Percentiles rank a stretch among this genome's conserved stretches.
These are phyloP conservation scores for Caenorhabditis macrosperma DNA, from an alignment of 2,888 invertebrate genomes.

Conservation along the genomic window DNA sequence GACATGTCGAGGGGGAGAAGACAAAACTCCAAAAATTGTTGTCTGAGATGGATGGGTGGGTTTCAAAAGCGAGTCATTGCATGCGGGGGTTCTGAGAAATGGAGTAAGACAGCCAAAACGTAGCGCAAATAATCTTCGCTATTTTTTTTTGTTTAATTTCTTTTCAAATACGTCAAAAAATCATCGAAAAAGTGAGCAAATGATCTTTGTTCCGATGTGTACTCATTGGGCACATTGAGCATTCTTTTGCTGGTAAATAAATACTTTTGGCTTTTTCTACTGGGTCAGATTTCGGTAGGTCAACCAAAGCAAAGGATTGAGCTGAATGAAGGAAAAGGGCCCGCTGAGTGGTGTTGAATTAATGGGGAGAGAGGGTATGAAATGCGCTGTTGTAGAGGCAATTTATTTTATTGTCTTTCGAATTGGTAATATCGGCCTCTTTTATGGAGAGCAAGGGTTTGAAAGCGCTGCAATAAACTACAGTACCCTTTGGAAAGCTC, in stretches of 20 bases:
- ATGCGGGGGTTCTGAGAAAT: not conserved
- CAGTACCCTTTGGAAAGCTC: too few relatives aligned
- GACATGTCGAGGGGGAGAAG: not conserved
- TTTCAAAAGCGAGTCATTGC: too few relatives aligned
- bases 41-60: too few relatives aligned
- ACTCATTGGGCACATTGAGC: slow-evolving; percentile 52
- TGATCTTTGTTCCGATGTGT: slow-evolving; percentile 57
- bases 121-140: slow-evolving; percentile 21
- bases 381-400: too few relatives aligned
- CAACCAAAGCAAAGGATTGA: not conserved
- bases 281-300: not conserved
- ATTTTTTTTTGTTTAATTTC: slow-evolving; percentile 54
- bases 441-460: too few relatives aligned
- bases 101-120: not conserved
- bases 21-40: slow-evolving; percentile 5
- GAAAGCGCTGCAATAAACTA: too few relatives aligned
- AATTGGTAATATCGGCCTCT: too few relatives aligned
- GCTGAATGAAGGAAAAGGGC: not conserved
- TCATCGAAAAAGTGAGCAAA: slow-evolving; percentile 46
- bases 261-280: slow-evolving; percentile 25
- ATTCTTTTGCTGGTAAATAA: slow-evolving; percentile 29
- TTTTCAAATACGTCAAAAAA: slow-evolving; percentile 55
- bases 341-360: too few relatives aligned
- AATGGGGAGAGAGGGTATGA: too few relatives aligned
- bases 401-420: too few relatives aligned